phyloP scores from a whole-genome alignment of 1,140 invertebrate species.

The Octopus bimaculoides region DNA sequence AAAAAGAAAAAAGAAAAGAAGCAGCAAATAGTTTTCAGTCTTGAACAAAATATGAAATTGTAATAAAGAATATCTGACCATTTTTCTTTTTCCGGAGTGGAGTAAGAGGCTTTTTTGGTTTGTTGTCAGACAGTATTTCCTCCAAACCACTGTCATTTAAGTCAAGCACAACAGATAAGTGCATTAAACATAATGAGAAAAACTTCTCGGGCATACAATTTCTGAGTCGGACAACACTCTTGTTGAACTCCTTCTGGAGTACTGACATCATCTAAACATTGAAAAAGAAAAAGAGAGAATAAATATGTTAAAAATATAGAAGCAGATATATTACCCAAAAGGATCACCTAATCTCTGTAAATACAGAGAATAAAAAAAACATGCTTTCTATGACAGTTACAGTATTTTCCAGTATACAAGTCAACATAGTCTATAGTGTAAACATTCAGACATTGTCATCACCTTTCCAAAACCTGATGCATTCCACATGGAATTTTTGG shows the following conservation, averaged over 20 bases:
- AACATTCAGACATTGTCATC: too few species aligned
- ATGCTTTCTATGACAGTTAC: too few species aligned
- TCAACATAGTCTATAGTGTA: too few species aligned
- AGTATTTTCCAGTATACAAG: too few species aligned
- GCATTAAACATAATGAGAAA: constrained; percentile 84
- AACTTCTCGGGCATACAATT: constrained; percentile 74
- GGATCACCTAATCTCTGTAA: too few species aligned
- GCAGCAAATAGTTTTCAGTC: too few species aligned
- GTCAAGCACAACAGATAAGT: constrained; percentile 82
- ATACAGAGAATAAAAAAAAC: too few species aligned
- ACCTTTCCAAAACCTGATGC: too few species aligned
- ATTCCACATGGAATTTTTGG: too few species aligned
- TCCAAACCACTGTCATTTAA: constrained; percentile 59
- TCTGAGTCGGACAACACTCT: constrained; percentile 36
- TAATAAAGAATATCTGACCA: constrained; percentile 10
- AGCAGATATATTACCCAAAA: too few species aligned
- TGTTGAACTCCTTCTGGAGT: constrained; percentile 36
- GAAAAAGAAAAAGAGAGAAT: neutral
- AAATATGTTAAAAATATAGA: neutral
- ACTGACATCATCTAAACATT: constrained; percentile 17
- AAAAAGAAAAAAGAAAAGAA: too few species aligned
- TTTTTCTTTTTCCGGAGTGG: constrained; percentile 45
- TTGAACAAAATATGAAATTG: too few species aligned
- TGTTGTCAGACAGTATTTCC: constrained; percentile 31
- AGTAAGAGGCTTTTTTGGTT: constrained; percentile 30